Evolutionary conservation across 1,140 invertebrate genomes (phyloP).

Genomic region (Bombus sylvicola): DNA sequence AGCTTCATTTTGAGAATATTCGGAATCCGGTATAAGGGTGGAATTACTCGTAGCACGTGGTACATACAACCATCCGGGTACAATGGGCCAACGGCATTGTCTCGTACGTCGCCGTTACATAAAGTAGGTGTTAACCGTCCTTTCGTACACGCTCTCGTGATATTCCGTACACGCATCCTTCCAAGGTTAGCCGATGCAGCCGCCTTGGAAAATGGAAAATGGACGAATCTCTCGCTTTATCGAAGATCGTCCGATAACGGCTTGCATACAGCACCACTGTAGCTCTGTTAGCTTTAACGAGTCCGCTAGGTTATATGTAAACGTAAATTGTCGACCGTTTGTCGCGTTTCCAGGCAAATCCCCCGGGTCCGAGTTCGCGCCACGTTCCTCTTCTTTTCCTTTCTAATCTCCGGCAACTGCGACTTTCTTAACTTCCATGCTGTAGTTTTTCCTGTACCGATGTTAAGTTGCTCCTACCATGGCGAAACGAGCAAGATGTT

Average conservation of each 20-base stretch:
- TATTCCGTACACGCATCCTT: slow-evolving; percentile 36
- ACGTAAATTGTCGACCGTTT: background rate
- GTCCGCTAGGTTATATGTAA: background rate
- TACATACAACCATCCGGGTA: slow-evolving; percentile 41
- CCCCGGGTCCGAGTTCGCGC: background rate
- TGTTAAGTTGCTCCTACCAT: background rate
- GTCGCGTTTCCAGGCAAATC: background rate
- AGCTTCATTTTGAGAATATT: slow-evolving; percentile 59
- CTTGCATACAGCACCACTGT: too few species aligned
- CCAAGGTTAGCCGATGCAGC: slow-evolving; percentile 15
- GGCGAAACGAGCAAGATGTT: slow-evolving; percentile 39
- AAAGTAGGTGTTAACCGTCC: slow-evolving; percentile 60
- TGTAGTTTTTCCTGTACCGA: background rate
- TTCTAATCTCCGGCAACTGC: background rate
- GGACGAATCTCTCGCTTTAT: background rate
- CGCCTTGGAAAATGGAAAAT: slow-evolving; percentile 13
- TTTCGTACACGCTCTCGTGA: slow-evolving; percentile 24
- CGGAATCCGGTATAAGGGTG: slow-evolving; percentile 57
- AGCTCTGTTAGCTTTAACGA: too few species aligned
- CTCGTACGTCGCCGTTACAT: slow-evolving; percentile 54
- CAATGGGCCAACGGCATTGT: slow-evolving; percentile 53
- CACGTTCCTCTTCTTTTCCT: background rate
- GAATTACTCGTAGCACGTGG: slow-evolving; percentile 59
- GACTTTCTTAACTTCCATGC: background rate
- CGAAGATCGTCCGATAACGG: slow-evolving; percentile 3